phyloP scores from a whole-genome alignment of 2,888 invertebrate genomes.

The Cephus spinipes region DNA sequence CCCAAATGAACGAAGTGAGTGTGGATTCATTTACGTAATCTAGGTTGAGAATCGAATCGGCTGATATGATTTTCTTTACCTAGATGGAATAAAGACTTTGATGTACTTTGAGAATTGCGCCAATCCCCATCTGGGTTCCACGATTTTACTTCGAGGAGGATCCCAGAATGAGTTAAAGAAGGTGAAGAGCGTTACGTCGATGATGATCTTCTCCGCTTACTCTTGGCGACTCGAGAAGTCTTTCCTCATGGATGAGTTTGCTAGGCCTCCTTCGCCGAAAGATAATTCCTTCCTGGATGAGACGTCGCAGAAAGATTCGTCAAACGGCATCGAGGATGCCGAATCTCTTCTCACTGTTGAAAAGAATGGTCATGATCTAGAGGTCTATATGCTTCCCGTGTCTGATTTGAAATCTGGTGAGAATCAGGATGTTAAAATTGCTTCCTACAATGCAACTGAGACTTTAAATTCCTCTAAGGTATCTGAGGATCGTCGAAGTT shows the following conservation, averaged over 20 bases:
- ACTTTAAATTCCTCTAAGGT: background rate
- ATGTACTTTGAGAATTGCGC: slow-evolving; percentile 95
- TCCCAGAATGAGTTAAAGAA: slow-evolving; percentile 78
- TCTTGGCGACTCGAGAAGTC: slow-evolving; percentile 94
- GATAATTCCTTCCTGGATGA: slow-evolving; percentile 68
- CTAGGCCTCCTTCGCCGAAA: slow-evolving; percentile 74
- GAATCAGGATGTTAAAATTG: slow-evolving; percentile 35
- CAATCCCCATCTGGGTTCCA: slow-evolving; percentile 84
- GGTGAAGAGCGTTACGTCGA: slow-evolving; percentile 85
- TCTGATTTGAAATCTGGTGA: slow-evolving; percentile 41
- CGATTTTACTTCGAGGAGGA: slow-evolving; percentile 86
- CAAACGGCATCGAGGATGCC: slow-evolving; percentile 10
- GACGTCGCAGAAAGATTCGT: slow-evolving; percentile 64
- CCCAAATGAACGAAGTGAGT: slow-evolving; percentile 66
- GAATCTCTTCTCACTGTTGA: slow-evolving; percentile 7
- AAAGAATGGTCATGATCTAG: slow-evolving; percentile 9
- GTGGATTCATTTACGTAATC: background rate
- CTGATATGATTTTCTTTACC: background rate
- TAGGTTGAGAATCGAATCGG: background rate
- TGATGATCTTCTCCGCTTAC: slow-evolving; percentile 86
- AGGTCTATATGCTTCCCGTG: background rate
- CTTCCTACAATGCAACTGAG: background rate
- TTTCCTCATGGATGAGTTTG: slow-evolving; percentile 89
- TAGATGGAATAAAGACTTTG: slow-evolving; percentile 82
- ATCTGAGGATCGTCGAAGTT: background rate